phyloP scores from a whole-genome alignment of 2,888 invertebrate species.

The Sericinus montela region DNA sequence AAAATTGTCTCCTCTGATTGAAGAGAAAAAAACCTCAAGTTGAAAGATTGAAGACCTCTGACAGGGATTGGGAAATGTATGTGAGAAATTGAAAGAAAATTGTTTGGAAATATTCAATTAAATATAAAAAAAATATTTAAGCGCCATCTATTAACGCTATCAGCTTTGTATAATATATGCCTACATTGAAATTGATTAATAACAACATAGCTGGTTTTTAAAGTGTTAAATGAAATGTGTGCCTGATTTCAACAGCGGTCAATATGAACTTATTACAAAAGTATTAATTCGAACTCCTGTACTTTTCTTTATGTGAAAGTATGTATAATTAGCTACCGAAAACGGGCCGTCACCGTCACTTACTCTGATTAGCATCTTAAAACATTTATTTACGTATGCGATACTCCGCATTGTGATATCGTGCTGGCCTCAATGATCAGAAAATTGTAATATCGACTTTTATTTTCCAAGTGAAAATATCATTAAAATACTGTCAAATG shows the following conservation, averaged over 20 bases:
- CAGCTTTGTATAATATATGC: no score
- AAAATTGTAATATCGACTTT: background rate
- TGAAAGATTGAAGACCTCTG: no score
- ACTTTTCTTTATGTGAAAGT: constrained; percentile 57
- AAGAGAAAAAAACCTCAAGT: no score
- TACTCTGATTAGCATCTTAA: constrained; percentile 34
- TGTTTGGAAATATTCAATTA: no score
- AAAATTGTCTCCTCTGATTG: no score
- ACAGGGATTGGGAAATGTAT: no score
- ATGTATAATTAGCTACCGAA: constrained; percentile 39
- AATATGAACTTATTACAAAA: constrained; percentile 4
- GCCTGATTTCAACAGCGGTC: background rate
- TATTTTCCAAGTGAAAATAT: no score
- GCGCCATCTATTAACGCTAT: no score
- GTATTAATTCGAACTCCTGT: constrained; percentile 24
- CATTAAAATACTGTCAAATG: background rate
- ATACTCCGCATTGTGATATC: background rate
- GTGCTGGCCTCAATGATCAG: constrained; percentile 2
- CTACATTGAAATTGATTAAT: no score
- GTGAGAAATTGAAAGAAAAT: no score
- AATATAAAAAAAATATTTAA: no score
- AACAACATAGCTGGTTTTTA: no score
- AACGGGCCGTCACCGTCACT: constrained; percentile 32
- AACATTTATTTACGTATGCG: constrained; percentile 12
- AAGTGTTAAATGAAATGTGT: constrained; percentile 9